Evolutionary conservation across 2,113 vertebrate genomes (phyloP).

Genomic region (Phoenicopterus ruber): DNA sequence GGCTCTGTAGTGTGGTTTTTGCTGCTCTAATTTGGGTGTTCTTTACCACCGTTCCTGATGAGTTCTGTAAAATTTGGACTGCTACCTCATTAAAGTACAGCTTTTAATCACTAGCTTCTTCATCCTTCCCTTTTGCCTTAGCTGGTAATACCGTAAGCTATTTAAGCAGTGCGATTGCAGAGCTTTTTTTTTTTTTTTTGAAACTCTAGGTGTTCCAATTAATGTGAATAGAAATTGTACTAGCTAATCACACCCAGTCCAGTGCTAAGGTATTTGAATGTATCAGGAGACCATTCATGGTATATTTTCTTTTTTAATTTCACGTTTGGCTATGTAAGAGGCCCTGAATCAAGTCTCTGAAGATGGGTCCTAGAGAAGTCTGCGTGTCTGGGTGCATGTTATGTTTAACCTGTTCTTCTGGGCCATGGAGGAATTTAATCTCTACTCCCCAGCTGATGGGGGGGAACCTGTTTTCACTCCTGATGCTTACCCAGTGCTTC

Average conservation of each 20-base stretch:
- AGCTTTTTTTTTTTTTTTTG: not conserved
- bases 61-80: not conserved
- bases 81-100: not conserved
- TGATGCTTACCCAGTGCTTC: not conserved
- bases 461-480: not conserved
- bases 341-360: not conserved
- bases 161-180: not conserved
- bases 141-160: not conserved
- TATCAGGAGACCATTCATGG: not conserved
- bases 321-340: not conserved
- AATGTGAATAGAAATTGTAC: not conserved
- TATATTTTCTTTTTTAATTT: not conserved
- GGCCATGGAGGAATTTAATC: not conserved
- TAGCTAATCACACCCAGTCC: not conserved
- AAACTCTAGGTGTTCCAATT: constrained; percentile 2
- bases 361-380: not conserved
- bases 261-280: not conserved
- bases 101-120: not conserved
- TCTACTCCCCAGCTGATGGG: not conserved
- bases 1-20: not conserved
- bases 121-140: not conserved
- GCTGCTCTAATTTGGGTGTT: not conserved
- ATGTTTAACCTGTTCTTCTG: not conserved
- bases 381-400: not conserved
- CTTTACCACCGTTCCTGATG: not conserved